Evolutionary conservation across 2,888 invertebrate genomes (phyloP).

Genomic region (Drosophila macrospina): DNA sequence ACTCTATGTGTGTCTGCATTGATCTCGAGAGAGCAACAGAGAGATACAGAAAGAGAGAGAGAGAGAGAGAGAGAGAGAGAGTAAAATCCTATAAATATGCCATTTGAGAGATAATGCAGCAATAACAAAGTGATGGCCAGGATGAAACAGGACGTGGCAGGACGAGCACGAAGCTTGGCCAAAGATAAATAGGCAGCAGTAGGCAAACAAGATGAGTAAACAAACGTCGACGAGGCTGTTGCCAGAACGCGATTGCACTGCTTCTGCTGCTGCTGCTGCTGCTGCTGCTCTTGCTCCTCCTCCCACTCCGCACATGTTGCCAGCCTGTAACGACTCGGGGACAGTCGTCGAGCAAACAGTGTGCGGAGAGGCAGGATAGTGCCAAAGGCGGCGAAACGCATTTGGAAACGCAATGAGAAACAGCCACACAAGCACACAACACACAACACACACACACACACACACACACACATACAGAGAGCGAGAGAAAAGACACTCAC

Average conservation of each 20-base stretch:
- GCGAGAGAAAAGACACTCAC: background rate
- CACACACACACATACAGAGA: conserved; percentile 15
- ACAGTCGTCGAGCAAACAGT: conserved; percentile 43
- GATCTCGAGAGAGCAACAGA: conserved; percentile 14
- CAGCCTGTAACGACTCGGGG: conserved; percentile 22
- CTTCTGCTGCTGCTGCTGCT: background rate
- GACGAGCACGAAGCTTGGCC: conserved; percentile 40
- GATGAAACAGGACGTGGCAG: conserved; percentile 32
- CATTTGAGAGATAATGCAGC: conserved; percentile 82
- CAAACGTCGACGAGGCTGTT: conserved; percentile 40
- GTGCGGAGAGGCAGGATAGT: conserved; percentile 18
- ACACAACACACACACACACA: conserved; percentile 17
- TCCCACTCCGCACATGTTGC: background rate
- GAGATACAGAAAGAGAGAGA: background rate
- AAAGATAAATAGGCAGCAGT: conserved; percentile 80
- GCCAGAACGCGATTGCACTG: conserved; percentile 41
- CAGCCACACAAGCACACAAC: conserved; percentile 7
- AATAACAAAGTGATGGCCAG: conserved; percentile 69
- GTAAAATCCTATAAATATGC: conserved; percentile 81
- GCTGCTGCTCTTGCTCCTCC: background rate
- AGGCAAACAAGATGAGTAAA: conserved; percentile 77
- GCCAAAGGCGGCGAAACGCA: conserved; percentile 72
- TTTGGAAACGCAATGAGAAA: conserved; percentile 70
- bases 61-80: background rate
- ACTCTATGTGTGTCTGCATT: conserved; percentile 16